Percentiles rank a stretch among this genome's conserved stretches.
phyloP scores from a whole-genome alignment of 2,113 vertebrate genomes.

The human (Homo sapiens) region GRCh38 chr2:91603001-91603500 shows the following conservation, averaged over 20 bases:
- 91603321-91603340: not conserved
- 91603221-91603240: not conserved
- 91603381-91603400: not conserved
- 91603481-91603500: not conserved
- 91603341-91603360: not conserved
- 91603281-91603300: not conserved
- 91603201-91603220: not conserved
- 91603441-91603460: not conserved
- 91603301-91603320: not conserved
- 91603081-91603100: not conserved
- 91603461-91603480: fast-evolving
- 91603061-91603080: not conserved
- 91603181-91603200: fast-evolving
- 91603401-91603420: not conserved
- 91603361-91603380: not conserved
- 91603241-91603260: not conserved
- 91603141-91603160: no score
- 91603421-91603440: not conserved
- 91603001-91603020: fast-evolving
- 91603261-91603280: not conserved
- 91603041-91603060: not conserved
- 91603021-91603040: not conserved
- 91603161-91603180: not conserved
- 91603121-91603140: fast-evolving
- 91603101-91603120: not conserved